Conservation (phyloP, 2,888 invertebrate species). For the Platycnemis pennipes region DNA sequence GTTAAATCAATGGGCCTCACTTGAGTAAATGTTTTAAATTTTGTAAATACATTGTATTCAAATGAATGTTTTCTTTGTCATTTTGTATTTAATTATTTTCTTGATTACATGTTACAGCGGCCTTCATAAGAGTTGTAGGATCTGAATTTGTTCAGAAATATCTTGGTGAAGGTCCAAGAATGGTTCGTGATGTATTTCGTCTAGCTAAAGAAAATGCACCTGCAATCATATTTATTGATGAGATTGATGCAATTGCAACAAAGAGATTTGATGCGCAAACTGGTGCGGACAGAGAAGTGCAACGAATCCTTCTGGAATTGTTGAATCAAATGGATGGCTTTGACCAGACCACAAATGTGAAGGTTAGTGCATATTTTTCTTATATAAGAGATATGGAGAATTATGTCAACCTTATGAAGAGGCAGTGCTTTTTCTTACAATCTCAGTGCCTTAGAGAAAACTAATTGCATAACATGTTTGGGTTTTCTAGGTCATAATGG, state of each 20-base stretch:
- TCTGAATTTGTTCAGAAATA: conserved; percentile 99
- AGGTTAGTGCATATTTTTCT: conserved; percentile 81
- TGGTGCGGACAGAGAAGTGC: conserved; percentile 98
- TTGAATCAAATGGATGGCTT: conserved; percentile 99
- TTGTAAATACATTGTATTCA: conserved; percentile 1
- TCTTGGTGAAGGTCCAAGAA: conserved; percentile 98
- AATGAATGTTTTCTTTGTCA: neutral
- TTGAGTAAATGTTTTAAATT: neutral
- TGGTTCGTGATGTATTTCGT: conserved; percentile 99
- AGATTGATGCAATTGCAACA: conserved; percentile 99
- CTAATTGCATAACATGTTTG: neutral
- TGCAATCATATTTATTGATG: conserved; percentile 99
- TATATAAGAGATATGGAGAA: neutral
- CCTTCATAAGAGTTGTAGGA: conserved; percentile 99
- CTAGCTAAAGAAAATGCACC: conserved; percentile 99
- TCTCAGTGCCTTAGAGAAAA: neutral
- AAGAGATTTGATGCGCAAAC: conserved; percentile 99
- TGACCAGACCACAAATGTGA: conserved; percentile 99
- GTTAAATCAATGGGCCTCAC: neutral
- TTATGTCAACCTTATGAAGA: conserved; percentile 37
- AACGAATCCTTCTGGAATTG: conserved; percentile 97
- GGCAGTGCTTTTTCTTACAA: conserved; percentile 76
- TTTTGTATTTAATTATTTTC: neutral
- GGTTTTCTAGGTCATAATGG: conserved; percentile 89
- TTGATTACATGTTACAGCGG: conserved; percentile 83